These are phyloP conservation scores for Corythornis cristatus DNA, from an alignment of 2,113 vertebrate species.

Conservation along the genomic window DNA sequence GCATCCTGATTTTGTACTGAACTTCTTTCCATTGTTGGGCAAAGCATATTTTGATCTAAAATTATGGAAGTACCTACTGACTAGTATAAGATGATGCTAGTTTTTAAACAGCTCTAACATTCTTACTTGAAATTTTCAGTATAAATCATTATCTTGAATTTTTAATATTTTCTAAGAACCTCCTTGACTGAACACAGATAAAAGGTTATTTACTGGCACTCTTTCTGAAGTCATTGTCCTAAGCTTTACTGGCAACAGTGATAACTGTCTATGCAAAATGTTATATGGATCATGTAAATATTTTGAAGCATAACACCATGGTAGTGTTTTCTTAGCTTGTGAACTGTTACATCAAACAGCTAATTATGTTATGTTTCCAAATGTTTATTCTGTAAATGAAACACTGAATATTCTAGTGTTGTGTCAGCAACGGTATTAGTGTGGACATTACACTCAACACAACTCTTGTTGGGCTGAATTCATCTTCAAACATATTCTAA, in stretches of 20 bases:
- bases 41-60: neutral
- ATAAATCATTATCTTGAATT: neutral
- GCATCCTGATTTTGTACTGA: neutral
- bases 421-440: neutral
- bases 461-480: neutral
- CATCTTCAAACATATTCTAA: neutral
- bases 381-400: slow-evolving; percentile 46
- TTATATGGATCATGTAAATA: slow-evolving; percentile 43
- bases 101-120: neutral
- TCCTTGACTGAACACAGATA: neutral
- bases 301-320: slow-evolving; percentile 59
- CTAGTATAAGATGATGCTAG: neutral
- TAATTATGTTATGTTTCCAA: slow-evolving; percentile 55
- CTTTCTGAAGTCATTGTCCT: slow-evolving; percentile 25
- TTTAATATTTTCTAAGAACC: neutral
- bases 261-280: slow-evolving; percentile 24
- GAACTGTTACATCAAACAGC: slow-evolving; percentile 52
- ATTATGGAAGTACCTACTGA: neutral
- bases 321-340: slow-evolving; percentile 58
- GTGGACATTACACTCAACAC: neutral
- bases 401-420: slow-evolving; percentile 20
- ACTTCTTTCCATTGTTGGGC: neutral
- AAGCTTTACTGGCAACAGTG: neutral
- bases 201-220: slow-evolving; percentile 7
- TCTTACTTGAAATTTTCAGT: neutral